A percentile compares a stretch with the other conserved stretches of the same genome.
These are phyloP conservation scores for Drosophila formosana DNA, from an alignment of 2,888 invertebrate genomes.

Conservation along the genomic window DNA sequence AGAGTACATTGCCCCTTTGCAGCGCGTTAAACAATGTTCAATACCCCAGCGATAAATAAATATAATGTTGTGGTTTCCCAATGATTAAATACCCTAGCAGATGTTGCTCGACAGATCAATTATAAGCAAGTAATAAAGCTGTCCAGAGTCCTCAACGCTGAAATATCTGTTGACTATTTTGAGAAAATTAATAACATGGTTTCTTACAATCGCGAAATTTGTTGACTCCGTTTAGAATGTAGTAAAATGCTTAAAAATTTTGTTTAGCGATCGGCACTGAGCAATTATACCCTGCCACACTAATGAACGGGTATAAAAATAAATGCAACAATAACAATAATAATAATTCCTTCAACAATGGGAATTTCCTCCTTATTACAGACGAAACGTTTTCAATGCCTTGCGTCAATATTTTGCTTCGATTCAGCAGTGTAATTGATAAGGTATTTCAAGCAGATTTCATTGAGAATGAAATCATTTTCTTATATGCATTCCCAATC, in stretches of 20 bases:
- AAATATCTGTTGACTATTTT: too few species aligned
- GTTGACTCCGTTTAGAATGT: too few species aligned
- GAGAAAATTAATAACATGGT: too few species aligned
- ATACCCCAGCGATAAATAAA: background rate
- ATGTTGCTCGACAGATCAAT: background rate
- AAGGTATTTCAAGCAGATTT: background rate
- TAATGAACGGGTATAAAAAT: background rate
- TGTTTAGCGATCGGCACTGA: background rate
- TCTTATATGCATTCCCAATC: background rate
- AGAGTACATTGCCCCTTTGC: slow-evolving; percentile 11
- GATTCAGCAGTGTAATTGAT: slow-evolving; percentile 1
- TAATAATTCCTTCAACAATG: background rate
- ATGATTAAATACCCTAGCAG: background rate
- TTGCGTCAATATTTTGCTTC: slow-evolving; percentile 1
- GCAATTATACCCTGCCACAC: background rate
- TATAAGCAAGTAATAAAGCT: background rate
- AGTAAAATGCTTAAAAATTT: too few species aligned
- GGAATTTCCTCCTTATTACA: background rate
- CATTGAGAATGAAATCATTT: background rate
- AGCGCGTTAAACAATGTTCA: background rate
- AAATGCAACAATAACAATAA: background rate
- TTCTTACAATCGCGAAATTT: too few species aligned
- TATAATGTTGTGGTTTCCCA: background rate
- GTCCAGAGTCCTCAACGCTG: background rate
- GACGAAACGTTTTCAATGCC: background rate